Evolutionary conservation across 2,797 vertebrate genomes (phyloP), one percentile per base, ranked within the genome.

Genomic region (Eidolon dupreanum): DNA sequence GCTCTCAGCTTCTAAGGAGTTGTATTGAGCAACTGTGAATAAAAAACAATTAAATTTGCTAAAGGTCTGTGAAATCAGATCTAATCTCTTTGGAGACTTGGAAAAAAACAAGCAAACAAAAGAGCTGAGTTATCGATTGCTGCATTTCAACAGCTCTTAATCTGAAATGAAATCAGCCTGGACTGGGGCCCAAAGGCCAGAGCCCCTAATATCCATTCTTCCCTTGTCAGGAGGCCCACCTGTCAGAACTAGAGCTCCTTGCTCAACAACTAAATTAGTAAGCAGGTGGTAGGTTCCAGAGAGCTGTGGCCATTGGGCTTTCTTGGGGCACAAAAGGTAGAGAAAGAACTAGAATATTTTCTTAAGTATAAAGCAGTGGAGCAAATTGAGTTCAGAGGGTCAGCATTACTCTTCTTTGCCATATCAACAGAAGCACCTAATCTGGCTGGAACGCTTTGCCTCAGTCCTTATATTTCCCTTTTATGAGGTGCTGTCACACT

Each of bases 301-400:
- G 73, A 86, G 6, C 92, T 0, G 0, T 10, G 20, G 59, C 31
- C 17, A 68, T 4, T 95, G 65, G 13, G 70, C 61, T 88, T 96
- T 91, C 57, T 73, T 90, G 59, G 43, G 59, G 0, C 85, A 87
- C 81, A 73, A 89, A 98, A 98, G 94, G 88, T 82, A 88, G 38
- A 97, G 86, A 87, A 91, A 94, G 96, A 96, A 84, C 94, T 97
- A 17, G 90, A 97, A 93, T 94, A 96, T 98, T 98, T 96, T 94
- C 94, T 93, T 97, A 46, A 74, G 95, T 96, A 88, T 97, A 96
- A 98, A 98, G 96, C 92, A 51, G 53, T 94, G 94, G 97, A 98
- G 97, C 97, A 99, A 98, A 98, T 98, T 98, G 98, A 98, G 98
- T 98, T 99, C 98, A 98, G 51, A 11, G 84, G 98, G 98, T 98